phyloP scores from a whole-genome alignment of 2,113 vertebrate genomes.

The Cyrtonyx montezumae region DNA sequence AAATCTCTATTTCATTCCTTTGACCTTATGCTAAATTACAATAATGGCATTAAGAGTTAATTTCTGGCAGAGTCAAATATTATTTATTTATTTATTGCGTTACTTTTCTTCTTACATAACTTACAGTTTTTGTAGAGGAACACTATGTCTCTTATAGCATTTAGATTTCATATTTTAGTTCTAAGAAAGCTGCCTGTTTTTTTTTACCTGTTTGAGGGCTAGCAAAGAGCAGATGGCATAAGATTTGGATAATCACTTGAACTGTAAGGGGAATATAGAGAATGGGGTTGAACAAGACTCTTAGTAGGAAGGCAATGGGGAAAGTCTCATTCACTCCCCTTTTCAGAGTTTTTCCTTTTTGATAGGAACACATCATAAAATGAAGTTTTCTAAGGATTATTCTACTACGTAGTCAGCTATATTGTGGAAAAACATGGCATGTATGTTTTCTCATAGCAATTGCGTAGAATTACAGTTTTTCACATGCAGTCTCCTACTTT shows the following conservation, averaged over 20 bases:
- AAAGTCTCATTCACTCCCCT: neutral
- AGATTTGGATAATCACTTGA: neutral
- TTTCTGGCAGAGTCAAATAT: neutral
- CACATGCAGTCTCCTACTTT: conserved; percentile 14
- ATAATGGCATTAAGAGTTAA: conserved; percentile 59
- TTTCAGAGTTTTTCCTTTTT: neutral
- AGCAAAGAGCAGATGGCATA: neutral
- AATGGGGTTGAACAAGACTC: neutral
- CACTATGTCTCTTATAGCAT: neutral
- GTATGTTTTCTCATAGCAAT: conserved; percentile 6
- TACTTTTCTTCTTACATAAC: neutral
- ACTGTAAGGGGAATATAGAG: neutral
- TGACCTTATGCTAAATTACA: conserved; percentile 65
- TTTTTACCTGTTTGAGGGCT: neutral
- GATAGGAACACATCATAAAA: neutral
- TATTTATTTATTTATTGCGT: neutral
- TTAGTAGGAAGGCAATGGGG: neutral
- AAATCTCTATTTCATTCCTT: conserved; percentile 42
- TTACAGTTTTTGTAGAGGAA: neutral
- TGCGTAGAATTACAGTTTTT: conserved; percentile 19
- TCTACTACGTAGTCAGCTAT: conserved; percentile 23
- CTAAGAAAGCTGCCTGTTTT: neutral
- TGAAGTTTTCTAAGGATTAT: conserved; percentile 20
- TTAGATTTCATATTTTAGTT: neutral
- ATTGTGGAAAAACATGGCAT: conserved; percentile 11